Evolutionary conservation across 2,888 invertebrate species (phyloP), one percentile per base, ranked within the genome.

Genomic region (Spodoptera littoralis): DNA sequence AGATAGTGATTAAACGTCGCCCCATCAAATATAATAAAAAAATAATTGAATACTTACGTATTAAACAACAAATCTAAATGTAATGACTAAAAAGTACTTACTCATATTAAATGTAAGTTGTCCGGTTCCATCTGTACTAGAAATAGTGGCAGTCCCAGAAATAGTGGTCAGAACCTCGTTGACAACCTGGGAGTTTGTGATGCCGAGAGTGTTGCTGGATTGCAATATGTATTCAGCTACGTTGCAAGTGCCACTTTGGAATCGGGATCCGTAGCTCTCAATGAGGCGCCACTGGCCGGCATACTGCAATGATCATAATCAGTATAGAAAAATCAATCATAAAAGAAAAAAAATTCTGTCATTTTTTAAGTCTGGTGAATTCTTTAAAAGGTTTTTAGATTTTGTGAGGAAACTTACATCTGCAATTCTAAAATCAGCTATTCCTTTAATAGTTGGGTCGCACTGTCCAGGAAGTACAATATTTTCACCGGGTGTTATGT

Each of bases 71-170:
- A 27, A 27, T 27, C 27, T 4, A 4, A 6, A 50, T 11, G 5
- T 6, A 12, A 13, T 30, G 47, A 36, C 27, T 45, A 41, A 42
- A 45, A 45, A 9, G 3, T 27, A 81, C 84, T 83, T 72, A 83
- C 95, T 88, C 68, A 92, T 88, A 22, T 95, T 95, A 87, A 96
- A 96, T 1, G 95, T 92, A 0, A 96, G 93, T 12, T 95, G 92
- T 59, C 95, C 96, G 54, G 91, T 92, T 0, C 92, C 92, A 80
- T 96, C 96, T 75, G 95, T 95, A 0, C 96, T 95, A 12, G 95
- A 82, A 0, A 86, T 13, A 8, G 83, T 83, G 18, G 90, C 91
- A 1, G 80, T 74, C 13, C 91, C 92, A 44, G 74, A 77, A 18
- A 88, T 85, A 9, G 80, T 79, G 42, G 70, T 75, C 0, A 92